Evolutionary conservation across 37 sponge, comb jelly and placozoan species (phyloP), one percentile per base, ranked within the genome.

Genomic region (Diacarnus erythraeanus): DNA sequence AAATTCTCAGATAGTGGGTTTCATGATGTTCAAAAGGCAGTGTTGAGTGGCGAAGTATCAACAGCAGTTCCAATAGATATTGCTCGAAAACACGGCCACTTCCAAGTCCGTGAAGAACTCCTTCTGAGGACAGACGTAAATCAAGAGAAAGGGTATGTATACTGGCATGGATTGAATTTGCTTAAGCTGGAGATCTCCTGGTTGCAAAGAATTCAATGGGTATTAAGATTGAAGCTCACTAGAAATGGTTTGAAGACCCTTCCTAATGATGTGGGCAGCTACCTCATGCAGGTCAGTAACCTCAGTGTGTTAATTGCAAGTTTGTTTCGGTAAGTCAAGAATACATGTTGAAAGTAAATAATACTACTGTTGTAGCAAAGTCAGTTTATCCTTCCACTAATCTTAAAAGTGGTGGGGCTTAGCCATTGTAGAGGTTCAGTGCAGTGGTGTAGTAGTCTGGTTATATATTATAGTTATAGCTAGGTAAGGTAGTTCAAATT

Each of bases 111-210:
- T 33, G 83, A 89, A 44, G 90, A 93, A 70, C 82, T 93, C 6
- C 74, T 93, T 41, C 74, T 93, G 25, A 67, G 78, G 34, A 93
- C 94, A 29, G 90, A 93, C 71, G 86, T 89, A 21, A 84, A 86
- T 67, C 59, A 77, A 51, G 79, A 78, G 10, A 77, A 83, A 29
- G 84, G 82, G 8, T 37, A 64, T n/a, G 94, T 88, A 12, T 83
- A 69, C 59, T 93, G 94, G 94, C 82, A 80, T 78, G 90, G 94
- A 4, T 80, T 93, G 18, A 83, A 80, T 8, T 70, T 93, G 70
- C 77, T 60, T 6, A 37, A 70, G 26, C 63, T 93, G 18, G 90
- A 93, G 17, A 72, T 89, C 9, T 41, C 79, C 31, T 93, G 94
- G 94, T 47, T 93, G 59, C 54, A 65, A 59, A 78, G 74, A 21